Percentiles rank a stretch among this genome's conserved stretches.
Evolutionary conservation across 2,797 vertebrate genomes (phyloP).

Genomic region (Notamacropus eugenii): DNA sequence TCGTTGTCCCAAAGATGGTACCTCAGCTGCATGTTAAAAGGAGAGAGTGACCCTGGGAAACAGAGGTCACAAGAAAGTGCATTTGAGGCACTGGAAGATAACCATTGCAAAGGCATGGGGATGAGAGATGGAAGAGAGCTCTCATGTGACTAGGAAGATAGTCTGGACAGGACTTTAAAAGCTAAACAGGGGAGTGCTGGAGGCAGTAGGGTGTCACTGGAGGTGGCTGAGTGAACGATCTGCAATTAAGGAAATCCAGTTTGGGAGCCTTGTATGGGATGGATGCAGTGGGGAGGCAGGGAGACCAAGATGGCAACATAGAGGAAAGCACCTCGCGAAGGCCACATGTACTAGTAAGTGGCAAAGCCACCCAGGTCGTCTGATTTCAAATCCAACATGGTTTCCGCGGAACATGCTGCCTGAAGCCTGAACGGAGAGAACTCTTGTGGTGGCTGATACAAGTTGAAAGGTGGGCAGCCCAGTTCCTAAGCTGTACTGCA

Average conservation of each 20-base stretch:
- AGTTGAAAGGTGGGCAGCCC: neutral
- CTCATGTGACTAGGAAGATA: neutral
- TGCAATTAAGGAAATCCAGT: neutral
- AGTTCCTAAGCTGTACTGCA: neutral
- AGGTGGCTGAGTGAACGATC: neutral
- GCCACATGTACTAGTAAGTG: neutral
- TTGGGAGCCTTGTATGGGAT: neutral
- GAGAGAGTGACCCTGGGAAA: neutral
- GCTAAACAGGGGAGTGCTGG: neutral
- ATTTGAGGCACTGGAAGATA: neutral
- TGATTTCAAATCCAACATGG: neutral
- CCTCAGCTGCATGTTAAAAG: neutral
- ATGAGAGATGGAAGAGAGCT: neutral
- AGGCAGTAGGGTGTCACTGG: neutral
- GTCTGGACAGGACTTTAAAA: neutral
- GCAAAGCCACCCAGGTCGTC: neutral
- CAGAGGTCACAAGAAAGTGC: neutral
- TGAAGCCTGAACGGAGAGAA: neutral
- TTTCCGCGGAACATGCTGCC: neutral
- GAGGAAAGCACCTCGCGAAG: neutral
- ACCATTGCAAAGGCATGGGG: neutral
- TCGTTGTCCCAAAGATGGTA: neutral
- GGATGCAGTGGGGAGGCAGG: neutral
- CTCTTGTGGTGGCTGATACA: neutral
- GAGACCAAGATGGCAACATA: neutral